Evolutionary conservation across 2,888 invertebrate species (phyloP), one percentile per base, ranked within the genome.

Genomic region (Therioaphis trifolii): DNA sequence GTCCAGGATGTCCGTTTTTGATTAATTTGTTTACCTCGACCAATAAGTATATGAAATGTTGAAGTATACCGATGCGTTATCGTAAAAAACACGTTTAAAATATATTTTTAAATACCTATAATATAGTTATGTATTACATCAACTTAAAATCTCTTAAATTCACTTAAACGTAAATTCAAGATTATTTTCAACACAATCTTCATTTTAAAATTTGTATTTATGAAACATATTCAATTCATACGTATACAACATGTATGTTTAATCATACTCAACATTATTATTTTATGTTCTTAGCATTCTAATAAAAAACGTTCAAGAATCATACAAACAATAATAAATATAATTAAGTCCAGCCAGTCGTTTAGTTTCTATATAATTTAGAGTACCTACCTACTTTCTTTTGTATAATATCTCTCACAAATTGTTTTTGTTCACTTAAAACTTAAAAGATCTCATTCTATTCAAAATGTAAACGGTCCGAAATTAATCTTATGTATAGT

Each of bases 401-500:
- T 43, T 69, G 43, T 55, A 24, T 21, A 52, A 21, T 18, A 18
- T 55, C 40, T 68, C 35, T 68, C 14, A 78, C 18, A 18, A n/a
- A 49, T 35, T 35, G 21, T 49, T 74, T 63, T 82, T 63, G 82
- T 74, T 74, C 7, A 5, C 4, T 3, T 35, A 52, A 18, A n/a
- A 29, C 46, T 58, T 74, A 63, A 82, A 82, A 82, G 71, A 82
- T 82, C 7, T 14, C 49, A 74, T 49, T 49, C 46, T 29, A 71
- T 72, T 63, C 49, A 72, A 63, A 46, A 35, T 3, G 18, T 35
- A 40, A 74, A 82, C 55, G 49, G 61, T 24, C 24, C 72, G 46
- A 72, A 63, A 80, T 71, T 15, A 71, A 80, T 80, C 80, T 61
- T 35, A 18, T 4, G 24, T 66, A 43, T 11, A n/a, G n/a, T n/a